Evolutionary conservation across 2,888 invertebrate species (phyloP), one percentile per base, ranked within the genome.

Genomic region (Geophilus truncorum): DNA sequence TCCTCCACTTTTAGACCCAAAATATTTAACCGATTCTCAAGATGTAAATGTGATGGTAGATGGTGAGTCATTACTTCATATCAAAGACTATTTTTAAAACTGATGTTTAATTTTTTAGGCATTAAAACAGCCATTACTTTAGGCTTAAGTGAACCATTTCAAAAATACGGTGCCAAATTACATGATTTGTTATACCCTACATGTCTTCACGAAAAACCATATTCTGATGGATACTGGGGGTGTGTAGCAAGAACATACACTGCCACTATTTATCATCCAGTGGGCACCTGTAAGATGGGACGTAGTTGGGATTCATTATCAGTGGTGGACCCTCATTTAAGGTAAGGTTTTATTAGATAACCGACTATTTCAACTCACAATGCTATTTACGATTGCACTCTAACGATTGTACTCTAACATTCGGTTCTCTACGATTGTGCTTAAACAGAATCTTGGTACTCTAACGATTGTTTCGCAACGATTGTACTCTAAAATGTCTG

Each of bases 1-100:
- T 78, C 92, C 93, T 85, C 97, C 98, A 0, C 86, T 93, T 32
- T 95, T 98, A 86, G 92, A 98, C 87, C 94, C 98, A 1, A 95
- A 97, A 85, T 98, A 98, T 86, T 93, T 97, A 84, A 92, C 92
- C 82, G 92, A 96, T 86, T 92, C 93, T 0, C 86, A 90, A 81
- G 95, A 93, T 86, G 92, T 94, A 0, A 91, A 92, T 80, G 91
- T 92, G 0, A 88, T 96, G n/a, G 93, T 95, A 0, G 95, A 95
- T 87, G 95, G 85, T 85, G 81, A 81, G 78, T 78, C 5, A n/a
- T n/a, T n/a, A 5, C 18, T 3, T 1, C 18, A n/a, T 18, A 51
- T 4, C 1, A 51, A 18, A 51, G 7, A n/a, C n/a, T n/a, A 3
- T 3, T 6, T 5, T 18, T n/a, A 18, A n/a, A 51, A 51, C 5